These are phyloP conservation scores for Copidosoma floridanum DNA, from an alignment of 1,140 invertebrate species.

Conservation along the genomic window DNA sequence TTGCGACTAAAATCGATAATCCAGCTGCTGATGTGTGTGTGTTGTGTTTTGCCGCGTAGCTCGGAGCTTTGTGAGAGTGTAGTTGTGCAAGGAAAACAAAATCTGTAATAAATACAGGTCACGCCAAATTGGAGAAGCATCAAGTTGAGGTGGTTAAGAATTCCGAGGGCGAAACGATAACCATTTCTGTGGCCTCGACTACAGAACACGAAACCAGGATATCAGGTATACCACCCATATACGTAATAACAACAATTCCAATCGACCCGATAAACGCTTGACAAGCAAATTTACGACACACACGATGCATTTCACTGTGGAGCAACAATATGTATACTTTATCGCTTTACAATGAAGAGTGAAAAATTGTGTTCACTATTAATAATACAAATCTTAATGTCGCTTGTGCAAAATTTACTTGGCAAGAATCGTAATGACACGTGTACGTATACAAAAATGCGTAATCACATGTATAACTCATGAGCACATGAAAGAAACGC, in stretches of 20 bases:
- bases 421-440: no score
- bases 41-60: no score
- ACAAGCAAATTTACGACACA: neutral
- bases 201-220: slow-evolving; percentile 62
- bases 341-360: neutral
- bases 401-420: no score
- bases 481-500: neutral
- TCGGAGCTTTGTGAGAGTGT: slow-evolving; percentile 38
- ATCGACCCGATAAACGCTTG: no score
- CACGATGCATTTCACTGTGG: no score
- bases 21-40: no score
- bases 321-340: no score
- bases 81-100: slow-evolving; percentile 41
- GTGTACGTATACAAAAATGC: no score
- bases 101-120: slow-evolving; percentile 55
- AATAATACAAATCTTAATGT: no score
- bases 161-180: slow-evolving; percentile 62
- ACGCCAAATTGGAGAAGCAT: slow-evolving; percentile 59
- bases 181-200: slow-evolving; percentile 63
- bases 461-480: neutral
- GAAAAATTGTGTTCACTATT: no score
- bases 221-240: slow-evolving; percentile 55
- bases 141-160: slow-evolving; percentile 59
- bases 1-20: neutral
- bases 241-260: neutral